Base-by-base conservation (phyloP, 2,888 invertebrate species). In the Drosophila demipolita region DNA sequence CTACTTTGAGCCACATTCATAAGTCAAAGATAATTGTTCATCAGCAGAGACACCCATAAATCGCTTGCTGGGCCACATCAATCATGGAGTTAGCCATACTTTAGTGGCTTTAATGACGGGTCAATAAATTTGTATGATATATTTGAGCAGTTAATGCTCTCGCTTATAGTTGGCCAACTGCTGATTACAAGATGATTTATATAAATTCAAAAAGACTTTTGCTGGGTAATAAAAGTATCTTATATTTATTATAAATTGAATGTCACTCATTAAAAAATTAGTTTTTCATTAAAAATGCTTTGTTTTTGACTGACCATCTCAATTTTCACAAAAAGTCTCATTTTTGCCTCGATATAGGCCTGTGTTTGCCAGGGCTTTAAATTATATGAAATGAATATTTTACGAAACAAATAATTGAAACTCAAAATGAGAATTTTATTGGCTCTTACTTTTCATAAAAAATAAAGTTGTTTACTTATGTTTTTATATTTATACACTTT, bases 1-100 rank as follows among this genome's bases (percentile, higher is more conserved):
- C 5, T 15, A 36, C 23, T 8, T 8, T 36, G 26, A 29, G 33
- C 15, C 40, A 36, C 60, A 50, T 9, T 49, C 20, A 36, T 29
- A 49, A 60, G 17, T 23, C 36, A 8, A 8, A 52, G 52, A 38
- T 61, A 61, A 60, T 61, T 38, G 38, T 2, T 20, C 52, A 40
- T 52, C 49, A 17, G 36, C 50, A 50, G 33, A 23, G 40, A 29
- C n/a, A n/a, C 11, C 8, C 61, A 61, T 61, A 32, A 53, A 38
- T 42, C 52, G 32, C 33, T 3, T 26, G 15, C 42, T 11, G 33
- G 40, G n/a, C n/a, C n/a, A 2, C 61, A 61, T 61, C 52, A 45
- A 45, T 45, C 29, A 32, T 48, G 11, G 32, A 42, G 42, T 48
- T 48, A 12, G 26, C 3, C 15, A 26, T 15, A 23, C 42, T 33